phyloP scores from a whole-genome alignment of 1,140 invertebrate genomes.

The Harpegnathos saltator region DNA sequence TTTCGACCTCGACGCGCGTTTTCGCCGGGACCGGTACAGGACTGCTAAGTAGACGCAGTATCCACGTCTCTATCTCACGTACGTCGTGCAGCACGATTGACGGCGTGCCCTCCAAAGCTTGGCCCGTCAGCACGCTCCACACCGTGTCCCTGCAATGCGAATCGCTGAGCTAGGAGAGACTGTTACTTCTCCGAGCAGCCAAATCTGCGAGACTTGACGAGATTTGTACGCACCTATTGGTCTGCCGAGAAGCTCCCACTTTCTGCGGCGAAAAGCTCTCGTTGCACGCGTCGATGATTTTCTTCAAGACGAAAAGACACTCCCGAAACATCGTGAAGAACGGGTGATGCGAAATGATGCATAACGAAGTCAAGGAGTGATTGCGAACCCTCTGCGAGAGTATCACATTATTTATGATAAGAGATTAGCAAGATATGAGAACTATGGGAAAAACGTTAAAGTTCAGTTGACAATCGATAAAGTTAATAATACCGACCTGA shows the following conservation, averaged over 20 bases:
- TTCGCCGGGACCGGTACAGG: constrained; percentile 99
- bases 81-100: constrained; percentile 97
- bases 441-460: too few relatives aligned
- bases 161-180: background rate
- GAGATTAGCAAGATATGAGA: background rate
- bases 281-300: constrained; percentile 98
- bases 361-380: constrained; percentile 98
- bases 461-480: background rate
- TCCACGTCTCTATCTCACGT: constrained; percentile 99
- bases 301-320: constrained; percentile 97
- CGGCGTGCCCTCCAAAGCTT: constrained; percentile 91
- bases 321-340: constrained; percentile 99
- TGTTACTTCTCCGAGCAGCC: too few relatives aligned
- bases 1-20: constrained; percentile 97
- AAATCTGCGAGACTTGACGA: background rate
- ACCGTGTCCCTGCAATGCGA: constrained; percentile 92
- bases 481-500: constrained; percentile 86
- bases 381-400: constrained; percentile 91
- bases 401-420: background rate
- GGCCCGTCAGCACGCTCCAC: constrained; percentile 94
- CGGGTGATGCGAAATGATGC: constrained; percentile 99
- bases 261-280: constrained; percentile 95
- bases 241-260: constrained; percentile 95
- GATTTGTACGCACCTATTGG: constrained; percentile 89
- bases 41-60: constrained; percentile 96